A percentile compares a stretch with the other conserved stretches of the same genome.
Conservation (phyloP, 2,113 vertebrate genomes). For the Callithrix jacchus region DNA sequence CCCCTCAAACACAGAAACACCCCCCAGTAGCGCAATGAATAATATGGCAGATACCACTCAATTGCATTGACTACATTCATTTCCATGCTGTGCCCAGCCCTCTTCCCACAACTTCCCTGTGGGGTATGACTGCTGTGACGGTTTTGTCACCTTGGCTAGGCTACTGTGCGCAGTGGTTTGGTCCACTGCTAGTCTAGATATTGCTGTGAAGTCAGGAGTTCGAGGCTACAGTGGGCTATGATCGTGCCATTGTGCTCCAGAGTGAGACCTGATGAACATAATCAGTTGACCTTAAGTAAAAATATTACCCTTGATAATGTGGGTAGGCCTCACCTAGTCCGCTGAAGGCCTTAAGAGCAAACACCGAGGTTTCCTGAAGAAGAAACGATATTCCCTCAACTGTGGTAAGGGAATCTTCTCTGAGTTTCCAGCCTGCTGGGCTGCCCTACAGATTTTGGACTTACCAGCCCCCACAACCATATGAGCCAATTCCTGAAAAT, state of each 20-base stretch:
- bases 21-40: rapidly evolving
- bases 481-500: neutral
- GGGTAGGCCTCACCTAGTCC: neutral
- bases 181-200: neutral
- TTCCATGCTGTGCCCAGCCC: rapidly evolving
- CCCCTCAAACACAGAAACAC: neutral
- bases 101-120: neutral
- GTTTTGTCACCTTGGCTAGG: neutral
- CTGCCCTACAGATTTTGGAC: neutral
- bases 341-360: neutral
- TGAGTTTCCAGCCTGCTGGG: neutral
- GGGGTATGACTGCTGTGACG: neutral
- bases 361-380: neutral
- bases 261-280: no score
- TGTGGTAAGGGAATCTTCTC: neutral
- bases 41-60: neutral
- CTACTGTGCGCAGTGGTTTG: neutral
- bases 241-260: no score
- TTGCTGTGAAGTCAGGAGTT: neutral
- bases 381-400: neutral
- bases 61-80: neutral
- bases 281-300: neutral
- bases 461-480: neutral
- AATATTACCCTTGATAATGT: neutral
- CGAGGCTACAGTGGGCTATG: no score